Conservation (phyloP, 2,888 invertebrate species). For the Cepaea hortensis region DNA sequence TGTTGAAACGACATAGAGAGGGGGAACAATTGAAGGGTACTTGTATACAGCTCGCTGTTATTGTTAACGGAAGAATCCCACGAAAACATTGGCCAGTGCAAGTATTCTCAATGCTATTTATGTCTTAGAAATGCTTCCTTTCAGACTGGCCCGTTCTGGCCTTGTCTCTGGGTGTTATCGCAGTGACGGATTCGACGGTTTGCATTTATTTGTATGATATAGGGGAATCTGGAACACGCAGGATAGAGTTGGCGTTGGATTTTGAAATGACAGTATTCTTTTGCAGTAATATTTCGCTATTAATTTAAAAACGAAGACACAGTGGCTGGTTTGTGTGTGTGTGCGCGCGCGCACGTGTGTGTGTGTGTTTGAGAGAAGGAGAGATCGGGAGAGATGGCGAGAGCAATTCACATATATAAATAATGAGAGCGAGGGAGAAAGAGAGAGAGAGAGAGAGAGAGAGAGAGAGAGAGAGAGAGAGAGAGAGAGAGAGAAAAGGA, state of each 20-base stretch:
- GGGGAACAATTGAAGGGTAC: background rate
- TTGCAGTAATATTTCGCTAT: too few relatives aligned
- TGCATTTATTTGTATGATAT: background rate
- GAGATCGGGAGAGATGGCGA: background rate
- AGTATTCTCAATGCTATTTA: conserved; percentile 20
- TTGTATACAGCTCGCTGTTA: background rate
- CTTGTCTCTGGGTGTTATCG: background rate
- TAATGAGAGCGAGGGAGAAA: background rate
- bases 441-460: conserved; percentile 11
- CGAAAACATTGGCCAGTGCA: background rate
- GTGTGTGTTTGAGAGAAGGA: background rate
- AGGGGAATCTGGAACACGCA: background rate
- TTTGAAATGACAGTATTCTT: too few relatives aligned
- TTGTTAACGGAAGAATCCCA: background rate
- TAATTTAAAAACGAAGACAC: too few relatives aligned
- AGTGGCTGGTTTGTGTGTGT: too few relatives aligned
- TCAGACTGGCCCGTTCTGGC: background rate
- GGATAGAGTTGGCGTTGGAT: background rate
- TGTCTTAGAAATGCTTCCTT: background rate
- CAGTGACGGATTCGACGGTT: background rate
- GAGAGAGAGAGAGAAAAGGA: background rate
- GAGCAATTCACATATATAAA: background rate
- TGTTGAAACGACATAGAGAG: background rate
- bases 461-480: conserved; percentile 11
- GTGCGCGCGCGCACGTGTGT: too few relatives aligned